phyloP scores from a whole-genome alignment of 2,797 vertebrate genomes.

The Hipposideros larvatus region DNA sequence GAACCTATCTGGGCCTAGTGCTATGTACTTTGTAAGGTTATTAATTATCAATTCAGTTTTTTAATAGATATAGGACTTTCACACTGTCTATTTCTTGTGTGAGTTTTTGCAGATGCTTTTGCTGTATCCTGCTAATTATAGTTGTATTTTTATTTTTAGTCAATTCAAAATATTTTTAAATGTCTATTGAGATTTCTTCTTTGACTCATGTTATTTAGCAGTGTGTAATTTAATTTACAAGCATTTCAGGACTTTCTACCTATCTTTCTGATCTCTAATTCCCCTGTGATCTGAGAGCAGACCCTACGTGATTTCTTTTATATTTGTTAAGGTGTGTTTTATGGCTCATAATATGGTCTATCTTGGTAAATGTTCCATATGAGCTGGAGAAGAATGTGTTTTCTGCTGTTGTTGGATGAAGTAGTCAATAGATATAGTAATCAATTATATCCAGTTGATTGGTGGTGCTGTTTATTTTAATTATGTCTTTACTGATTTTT shows the following conservation, averaged over 20 bases:
- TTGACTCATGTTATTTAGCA: background rate
- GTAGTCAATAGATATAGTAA: background rate
- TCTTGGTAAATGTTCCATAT: background rate
- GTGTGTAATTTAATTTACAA: background rate
- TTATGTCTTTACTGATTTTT: background rate
- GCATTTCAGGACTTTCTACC: background rate
- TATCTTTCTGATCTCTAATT: background rate
- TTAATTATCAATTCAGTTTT: conserved; percentile 5
- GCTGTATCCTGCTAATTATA: background rate
- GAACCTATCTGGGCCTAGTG: background rate
- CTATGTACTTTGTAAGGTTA: background rate
- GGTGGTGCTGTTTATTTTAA: background rate
- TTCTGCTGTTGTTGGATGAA: background rate
- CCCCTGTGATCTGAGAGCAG: background rate
- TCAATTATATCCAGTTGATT: background rate
- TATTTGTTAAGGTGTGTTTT: background rate
- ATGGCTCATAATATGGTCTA: background rate
- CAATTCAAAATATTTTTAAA: background rate
- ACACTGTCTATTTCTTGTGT: background rate
- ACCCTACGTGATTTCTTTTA: background rate
- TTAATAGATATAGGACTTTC: background rate
- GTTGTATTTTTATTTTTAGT: background rate
- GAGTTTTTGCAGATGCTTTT: background rate
- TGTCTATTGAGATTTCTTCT: background rate
- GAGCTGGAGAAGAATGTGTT: background rate